Conservation (phyloP, 2,888 invertebrate species). For the Macaria liturata region DNA sequence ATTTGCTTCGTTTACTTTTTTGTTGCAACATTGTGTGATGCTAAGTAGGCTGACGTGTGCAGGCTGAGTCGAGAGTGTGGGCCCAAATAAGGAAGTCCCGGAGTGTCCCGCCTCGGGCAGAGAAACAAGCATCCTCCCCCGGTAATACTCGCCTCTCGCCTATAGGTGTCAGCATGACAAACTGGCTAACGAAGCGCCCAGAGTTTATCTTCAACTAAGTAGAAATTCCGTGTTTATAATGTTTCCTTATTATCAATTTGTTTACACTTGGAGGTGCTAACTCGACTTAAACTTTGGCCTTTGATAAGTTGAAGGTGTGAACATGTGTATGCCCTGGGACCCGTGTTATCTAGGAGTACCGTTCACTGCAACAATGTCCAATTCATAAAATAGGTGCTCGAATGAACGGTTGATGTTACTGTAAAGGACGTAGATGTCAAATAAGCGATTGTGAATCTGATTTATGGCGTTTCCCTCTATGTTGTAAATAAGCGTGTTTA, state of each 20-base stretch:
- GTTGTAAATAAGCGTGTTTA: too few relatives aligned
- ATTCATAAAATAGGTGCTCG: slow-evolving; percentile 4
- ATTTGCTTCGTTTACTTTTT: slow-evolving; percentile 9
- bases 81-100: slow-evolving; percentile 1
- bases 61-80: background rate
- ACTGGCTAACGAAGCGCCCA: background rate
- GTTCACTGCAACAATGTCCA: slow-evolving; percentile 15
- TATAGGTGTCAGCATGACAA: slow-evolving; percentile 1
- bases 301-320: slow-evolving; percentile 32
- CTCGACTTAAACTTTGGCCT: slow-evolving; percentile 31
- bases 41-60: slow-evolving; percentile 6
- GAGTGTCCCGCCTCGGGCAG: background rate
- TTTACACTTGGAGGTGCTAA: slow-evolving; percentile 24
- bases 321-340: slow-evolving; percentile 32
- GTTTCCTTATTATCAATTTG: slow-evolving; percentile 28
- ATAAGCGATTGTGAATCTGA: slow-evolving; percentile 4
- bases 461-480: background rate
- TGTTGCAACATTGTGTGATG: slow-evolving; percentile 20
- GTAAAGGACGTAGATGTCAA: slow-evolving; percentile 3
- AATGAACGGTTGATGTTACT: slow-evolving; percentile 4
- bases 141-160: slow-evolving; percentile 4
- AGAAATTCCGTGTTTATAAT: slow-evolving; percentile 15
- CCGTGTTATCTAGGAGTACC: slow-evolving; percentile 19
- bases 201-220: slow-evolving; percentile 5
- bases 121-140: slow-evolving; percentile 9